Evolutionary conservation across 2,888 invertebrate genomes (phyloP), one percentile per base, ranked within the genome.

Genomic region (Eremobia ochroleuca): DNA sequence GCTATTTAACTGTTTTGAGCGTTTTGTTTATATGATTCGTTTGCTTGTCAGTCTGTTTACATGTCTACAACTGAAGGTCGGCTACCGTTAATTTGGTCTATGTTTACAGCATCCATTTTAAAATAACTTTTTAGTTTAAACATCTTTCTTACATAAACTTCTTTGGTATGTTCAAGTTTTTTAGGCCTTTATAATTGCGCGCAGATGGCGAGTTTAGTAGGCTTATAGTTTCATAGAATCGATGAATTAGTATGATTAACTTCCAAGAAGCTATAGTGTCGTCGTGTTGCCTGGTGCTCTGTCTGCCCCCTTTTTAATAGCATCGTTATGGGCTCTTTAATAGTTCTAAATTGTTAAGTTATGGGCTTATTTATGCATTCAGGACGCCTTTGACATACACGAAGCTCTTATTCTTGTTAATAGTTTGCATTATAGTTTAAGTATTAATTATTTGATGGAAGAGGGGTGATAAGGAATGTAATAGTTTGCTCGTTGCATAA

Each of bases 11-110:
- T 90, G 89, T 89, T 90, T 73, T 79, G 76, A 87, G 79, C 82
- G 82, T 89, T 88, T 83, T 92, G 92, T 94, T 93, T 93, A 93
- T 88, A 89, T 87, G 87, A 89, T 90, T 88, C 82, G 90, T 92
- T 92, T 92, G 85, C 89, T 90, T 91, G 88, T 88, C 85, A 86
- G 88, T 90, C 82, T 92, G 91, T 92, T 92, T 92, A 91, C 87
- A 81, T 85, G 88, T 92, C 89, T 91, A 87, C 83, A 81, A 87
- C 59, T 86, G 91, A 93, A 94, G 92, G 93, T 90, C 91, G 79
- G 80, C 52, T 81, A 81, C 77, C 83, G 82, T 87, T 89, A 89
- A 91, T 91, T 90, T 90, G 86, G 86, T 87, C 76, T 85, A 85
- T 90, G 91, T 91, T 91, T 91, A 91, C 83, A 85, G 55, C 79